A percentile compares a stretch with the other conserved stretches of the same genome.
Evolutionary conservation across 2,113 vertebrate species (phyloP).

Genomic region (Lipotes vexillifer): DNA sequence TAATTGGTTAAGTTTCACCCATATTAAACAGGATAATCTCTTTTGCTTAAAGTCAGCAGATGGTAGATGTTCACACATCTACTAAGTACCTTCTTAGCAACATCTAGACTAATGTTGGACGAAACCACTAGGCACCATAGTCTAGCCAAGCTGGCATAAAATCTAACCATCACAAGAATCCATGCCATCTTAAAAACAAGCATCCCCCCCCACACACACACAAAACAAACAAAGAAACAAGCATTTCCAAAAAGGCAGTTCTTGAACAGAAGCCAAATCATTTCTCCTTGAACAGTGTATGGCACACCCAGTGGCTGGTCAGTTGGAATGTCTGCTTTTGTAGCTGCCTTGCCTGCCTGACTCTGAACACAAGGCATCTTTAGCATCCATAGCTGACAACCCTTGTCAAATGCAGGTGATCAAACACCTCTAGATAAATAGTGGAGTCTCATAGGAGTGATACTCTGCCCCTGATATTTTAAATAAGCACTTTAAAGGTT

Average conservation of each 20-base stretch:
- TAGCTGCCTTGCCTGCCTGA: background rate
- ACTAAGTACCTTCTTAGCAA: background rate
- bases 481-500: background rate
- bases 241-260: background rate
- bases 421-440: accelerated
- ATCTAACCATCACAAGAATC: background rate
- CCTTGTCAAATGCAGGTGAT: background rate
- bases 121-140: background rate
- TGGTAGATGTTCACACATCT: background rate
- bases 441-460: background rate
- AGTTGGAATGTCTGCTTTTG: accelerated
- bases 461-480: background rate
- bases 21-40: accelerated
- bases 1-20: too few relatives aligned
- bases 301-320: accelerated
- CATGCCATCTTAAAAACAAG: background rate
- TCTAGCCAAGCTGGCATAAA: background rate
- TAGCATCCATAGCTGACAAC: too few relatives aligned
- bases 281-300: background rate
- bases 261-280: too few relatives aligned
- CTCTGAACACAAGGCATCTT: background rate
- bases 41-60: background rate
- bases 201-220: background rate
- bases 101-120: too few relatives aligned
- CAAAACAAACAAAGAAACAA: too few relatives aligned